phyloP scores from a whole-genome alignment of 2,888 invertebrate genomes.

The Melieria crassipennis region DNA sequence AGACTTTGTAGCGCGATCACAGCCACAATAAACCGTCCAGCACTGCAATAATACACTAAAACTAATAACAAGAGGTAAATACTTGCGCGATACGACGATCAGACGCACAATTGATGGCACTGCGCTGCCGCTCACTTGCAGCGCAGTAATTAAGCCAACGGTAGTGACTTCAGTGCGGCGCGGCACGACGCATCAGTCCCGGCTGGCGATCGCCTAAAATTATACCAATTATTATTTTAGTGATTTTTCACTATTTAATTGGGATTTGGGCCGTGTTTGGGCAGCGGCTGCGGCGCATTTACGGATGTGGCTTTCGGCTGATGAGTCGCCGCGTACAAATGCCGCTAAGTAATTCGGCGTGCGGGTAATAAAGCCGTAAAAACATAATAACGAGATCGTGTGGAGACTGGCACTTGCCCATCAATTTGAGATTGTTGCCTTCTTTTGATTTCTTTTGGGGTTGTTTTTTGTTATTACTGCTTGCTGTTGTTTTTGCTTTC shows the following conservation, averaged over 20 bases:
- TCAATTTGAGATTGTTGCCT: constrained; percentile 10
- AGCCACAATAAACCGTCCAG: too few relatives aligned
- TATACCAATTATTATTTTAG: constrained; percentile 37
- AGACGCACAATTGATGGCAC: too few relatives aligned
- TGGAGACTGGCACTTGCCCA: constrained; percentile 32
- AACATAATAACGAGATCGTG: constrained; percentile 29
- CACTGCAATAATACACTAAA: too few relatives aligned
- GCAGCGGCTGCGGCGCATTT: too few relatives aligned
- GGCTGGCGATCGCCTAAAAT: constrained; percentile 33
- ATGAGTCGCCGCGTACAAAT: neutral
- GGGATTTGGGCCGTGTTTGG: constrained; percentile 1
- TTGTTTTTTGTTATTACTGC: neutral
- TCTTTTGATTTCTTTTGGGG: neutral
- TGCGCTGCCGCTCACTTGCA: too few relatives aligned
- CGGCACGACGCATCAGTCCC: constrained; percentile 20
- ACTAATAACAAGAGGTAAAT: too few relatives aligned
- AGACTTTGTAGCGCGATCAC: too few relatives aligned
- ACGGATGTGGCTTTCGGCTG: too few relatives aligned
- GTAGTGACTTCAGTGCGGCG: neutral
- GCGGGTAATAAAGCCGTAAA: constrained; percentile 23
- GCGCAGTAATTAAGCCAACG: too few relatives aligned
- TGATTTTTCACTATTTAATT: constrained; percentile 42
- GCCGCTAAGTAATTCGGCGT: neutral
- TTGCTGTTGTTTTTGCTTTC: neutral
- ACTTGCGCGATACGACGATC: too few relatives aligned